phyloP scores from a whole-genome alignment of 2,888 invertebrate genomes.

The Macaria liturata region DNA sequence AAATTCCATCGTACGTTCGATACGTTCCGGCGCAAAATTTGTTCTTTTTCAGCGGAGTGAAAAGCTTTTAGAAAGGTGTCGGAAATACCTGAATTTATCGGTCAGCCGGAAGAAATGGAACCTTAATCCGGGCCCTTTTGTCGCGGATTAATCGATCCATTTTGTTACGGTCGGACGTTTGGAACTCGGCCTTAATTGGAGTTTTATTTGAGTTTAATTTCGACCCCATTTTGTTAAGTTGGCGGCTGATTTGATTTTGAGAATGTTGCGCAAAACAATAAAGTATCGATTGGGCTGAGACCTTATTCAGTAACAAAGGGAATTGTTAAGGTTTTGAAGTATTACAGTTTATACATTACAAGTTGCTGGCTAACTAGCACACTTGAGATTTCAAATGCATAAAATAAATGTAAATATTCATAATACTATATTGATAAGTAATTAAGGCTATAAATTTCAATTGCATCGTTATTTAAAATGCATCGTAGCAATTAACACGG shows the following conservation, averaged over 20 bases:
- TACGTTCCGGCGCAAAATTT: no score
- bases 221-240: slow-evolving; percentile 11
- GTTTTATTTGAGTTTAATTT: slow-evolving; percentile 17
- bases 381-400: no score
- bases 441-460: no score
- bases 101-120: slow-evolving; percentile 4
- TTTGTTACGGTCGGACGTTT: slow-evolving; percentile 13
- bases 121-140: slow-evolving; percentile 14
- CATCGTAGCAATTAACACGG: no score
- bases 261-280: slow-evolving; percentile 10
- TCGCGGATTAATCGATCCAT: slow-evolving; percentile 23
- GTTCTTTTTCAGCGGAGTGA: slow-evolving; percentile 5
- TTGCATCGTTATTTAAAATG: no score
- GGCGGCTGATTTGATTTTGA: slow-evolving; percentile 8
- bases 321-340: no score
- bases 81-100: slow-evolving; percentile 20
- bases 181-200: slow-evolving; percentile 11
- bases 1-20: no score
- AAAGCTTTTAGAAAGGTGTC: slow-evolving; percentile 11
- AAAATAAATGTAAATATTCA: no score
- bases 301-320: background rate
- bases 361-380: no score
- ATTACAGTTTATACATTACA: no score
- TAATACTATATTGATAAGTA: no score
- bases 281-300: background rate